Percentiles rank a stretch among this genome's conserved stretches.
phyloP scores from a whole-genome alignment of 2,113 vertebrate genomes.

The Amia ocellicauda region DNA sequence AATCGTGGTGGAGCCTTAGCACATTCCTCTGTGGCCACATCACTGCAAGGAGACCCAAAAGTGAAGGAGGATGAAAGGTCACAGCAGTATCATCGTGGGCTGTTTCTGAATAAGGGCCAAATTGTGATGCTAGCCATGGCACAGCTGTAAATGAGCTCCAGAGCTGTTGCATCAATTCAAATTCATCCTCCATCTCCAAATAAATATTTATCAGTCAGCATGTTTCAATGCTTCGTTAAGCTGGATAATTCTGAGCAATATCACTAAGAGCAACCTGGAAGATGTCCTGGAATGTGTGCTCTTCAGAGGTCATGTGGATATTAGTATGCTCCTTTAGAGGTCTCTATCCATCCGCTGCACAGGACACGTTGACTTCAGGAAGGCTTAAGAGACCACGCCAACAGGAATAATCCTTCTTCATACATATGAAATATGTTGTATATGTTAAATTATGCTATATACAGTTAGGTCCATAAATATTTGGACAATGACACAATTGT shows the following conservation, averaged over 20 bases:
- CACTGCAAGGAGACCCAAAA: too few relatives aligned
- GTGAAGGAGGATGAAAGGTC: too few relatives aligned
- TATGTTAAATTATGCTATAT: too few relatives aligned
- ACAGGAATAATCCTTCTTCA: too few relatives aligned
- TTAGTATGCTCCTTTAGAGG: slow-evolving; percentile 11
- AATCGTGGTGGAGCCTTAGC: too few relatives aligned
- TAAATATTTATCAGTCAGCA: slow-evolving; percentile 46
- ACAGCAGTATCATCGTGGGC: too few relatives aligned
- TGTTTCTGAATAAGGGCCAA: too few relatives aligned
- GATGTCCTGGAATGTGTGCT: slow-evolving; percentile 23
- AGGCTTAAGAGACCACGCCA: too few relatives aligned
- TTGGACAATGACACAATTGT: too few relatives aligned
- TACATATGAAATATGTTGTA: too few relatives aligned
- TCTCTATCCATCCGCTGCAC: slow-evolving; percentile 7
- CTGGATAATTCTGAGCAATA: slow-evolving; percentile 34
- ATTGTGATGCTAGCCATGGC: slow-evolving; percentile 34
- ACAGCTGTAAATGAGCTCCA: slow-evolving; percentile 30
- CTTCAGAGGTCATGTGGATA: slow-evolving; percentile 34
- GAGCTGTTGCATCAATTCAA: slow-evolving; percentile 24
- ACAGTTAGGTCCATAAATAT: too few relatives aligned
- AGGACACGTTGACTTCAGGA: not conserved
- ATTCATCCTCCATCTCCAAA: slow-evolving; percentile 36
- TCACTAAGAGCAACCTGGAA: slow-evolving; percentile 29
- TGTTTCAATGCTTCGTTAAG: slow-evolving; percentile 37
- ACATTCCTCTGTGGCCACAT: too few relatives aligned